Evolutionary conservation across 2,797 vertebrate species (phyloP).

Genomic region (Ficedula albicollis): DNA sequence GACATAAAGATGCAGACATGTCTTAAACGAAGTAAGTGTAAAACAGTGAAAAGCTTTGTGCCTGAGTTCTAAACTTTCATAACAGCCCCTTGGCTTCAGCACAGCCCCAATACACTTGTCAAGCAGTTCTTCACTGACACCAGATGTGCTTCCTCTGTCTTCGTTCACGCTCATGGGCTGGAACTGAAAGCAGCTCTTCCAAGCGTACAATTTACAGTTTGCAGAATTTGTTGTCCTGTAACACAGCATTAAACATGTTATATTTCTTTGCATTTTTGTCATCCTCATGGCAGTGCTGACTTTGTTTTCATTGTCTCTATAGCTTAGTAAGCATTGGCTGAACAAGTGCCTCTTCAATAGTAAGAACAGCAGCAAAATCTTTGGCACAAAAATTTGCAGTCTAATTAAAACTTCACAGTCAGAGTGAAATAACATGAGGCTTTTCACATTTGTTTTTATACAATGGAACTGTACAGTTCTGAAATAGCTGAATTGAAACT

Average conservation of each 20-base stretch:
- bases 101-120: background rate
- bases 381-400: background rate
- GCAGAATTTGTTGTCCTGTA: background rate
- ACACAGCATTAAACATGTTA: background rate
- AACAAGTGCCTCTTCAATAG: background rate
- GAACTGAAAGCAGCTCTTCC: background rate
- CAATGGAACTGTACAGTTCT: background rate
- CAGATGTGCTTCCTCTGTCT: background rate
- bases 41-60: background rate
- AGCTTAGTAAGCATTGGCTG: background rate
- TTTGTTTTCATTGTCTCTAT: background rate
- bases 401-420: background rate
- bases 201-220: background rate
- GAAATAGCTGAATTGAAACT: background rate
- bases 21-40: slow-evolving; percentile 72
- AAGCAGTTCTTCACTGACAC: background rate
- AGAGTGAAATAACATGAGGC: background rate
- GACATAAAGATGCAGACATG: slow-evolving; percentile 52
- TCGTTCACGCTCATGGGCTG: background rate
- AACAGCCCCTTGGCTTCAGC: background rate
- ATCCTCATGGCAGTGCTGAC: background rate
- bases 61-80: background rate
- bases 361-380: background rate
- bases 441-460: background rate
- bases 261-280: background rate